Percentiles rank a stretch among this genome's conserved stretches.
Evolutionary conservation across 1,140 invertebrate species (phyloP).

Genomic region (Ganaspis sp.): DNA sequence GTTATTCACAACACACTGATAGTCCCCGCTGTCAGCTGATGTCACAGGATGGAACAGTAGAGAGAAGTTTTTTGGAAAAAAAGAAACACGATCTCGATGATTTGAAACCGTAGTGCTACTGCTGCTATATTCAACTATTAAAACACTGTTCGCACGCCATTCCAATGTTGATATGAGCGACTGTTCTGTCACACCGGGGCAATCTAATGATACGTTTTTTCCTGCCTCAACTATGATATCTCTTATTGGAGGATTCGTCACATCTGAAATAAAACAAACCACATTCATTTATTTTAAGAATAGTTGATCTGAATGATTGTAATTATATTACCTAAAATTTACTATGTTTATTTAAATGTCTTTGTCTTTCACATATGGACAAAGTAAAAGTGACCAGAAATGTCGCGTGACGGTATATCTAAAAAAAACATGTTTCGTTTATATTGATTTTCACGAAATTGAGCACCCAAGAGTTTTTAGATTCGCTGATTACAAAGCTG

Average conservation of each 20-base stretch:
- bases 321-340: too few relatives aligned
- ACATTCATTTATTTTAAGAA: background rate
- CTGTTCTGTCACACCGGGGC: conserved; percentile 81
- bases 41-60: conserved; percentile 80
- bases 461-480: too few relatives aligned
- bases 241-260: conserved; percentile 77
- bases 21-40: conserved; percentile 81
- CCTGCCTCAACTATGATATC: conserved; percentile 80
- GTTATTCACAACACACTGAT: conserved; percentile 83
- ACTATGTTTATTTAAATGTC: too few relatives aligned
- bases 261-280: conserved; percentile 66
- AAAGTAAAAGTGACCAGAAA: too few relatives aligned
- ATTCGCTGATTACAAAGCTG: too few relatives aligned
- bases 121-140: conserved; percentile 75
- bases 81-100: conserved; percentile 77
- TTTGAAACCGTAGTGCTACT: conserved; percentile 77
- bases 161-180: conserved; percentile 80
- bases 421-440: too few relatives aligned
- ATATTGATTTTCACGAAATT: too few relatives aligned
- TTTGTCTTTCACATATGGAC: too few relatives aligned
- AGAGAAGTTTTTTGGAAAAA: conserved; percentile 80
- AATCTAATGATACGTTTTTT: conserved; percentile 80
- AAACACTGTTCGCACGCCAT: conserved; percentile 77
- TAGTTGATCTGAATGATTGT: too few relatives aligned
- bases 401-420: too few relatives aligned